These are phyloP conservation scores for Elysia chlorotica DNA, from an alignment of 1,140 invertebrate genomes.

Conservation along the genomic window DNA sequence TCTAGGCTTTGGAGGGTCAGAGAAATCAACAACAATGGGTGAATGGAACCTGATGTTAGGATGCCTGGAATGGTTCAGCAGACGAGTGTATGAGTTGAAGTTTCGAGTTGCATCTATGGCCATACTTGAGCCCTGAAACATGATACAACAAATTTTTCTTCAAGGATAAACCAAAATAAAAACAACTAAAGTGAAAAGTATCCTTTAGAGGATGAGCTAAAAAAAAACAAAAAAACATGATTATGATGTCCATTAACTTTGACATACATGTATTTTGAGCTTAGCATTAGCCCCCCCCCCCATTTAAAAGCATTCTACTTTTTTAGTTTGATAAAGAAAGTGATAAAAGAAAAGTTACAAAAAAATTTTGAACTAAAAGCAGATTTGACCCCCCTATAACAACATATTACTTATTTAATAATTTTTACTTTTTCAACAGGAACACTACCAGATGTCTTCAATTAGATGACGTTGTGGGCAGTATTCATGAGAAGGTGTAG, in stretches of 20 bases:
- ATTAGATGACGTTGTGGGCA: background rate
- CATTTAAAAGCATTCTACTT: no score
- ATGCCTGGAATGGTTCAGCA: constrained; percentile 12
- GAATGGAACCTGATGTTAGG: constrained; percentile 19
- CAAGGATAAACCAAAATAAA: background rate
- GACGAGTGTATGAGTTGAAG: background rate
- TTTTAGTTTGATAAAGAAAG: no score
- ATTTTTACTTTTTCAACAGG: no score
- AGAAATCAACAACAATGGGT: constrained; percentile 2
- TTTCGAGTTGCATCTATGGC: constrained; percentile 12
- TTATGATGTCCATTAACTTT: no score
- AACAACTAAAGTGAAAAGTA: background rate
- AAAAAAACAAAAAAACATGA: background rate
- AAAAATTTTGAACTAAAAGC: no score
- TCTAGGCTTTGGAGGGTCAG: background rate
- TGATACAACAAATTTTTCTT: background rate
- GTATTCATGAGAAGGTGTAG: no score
- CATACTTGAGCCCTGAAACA: constrained; percentile 5
- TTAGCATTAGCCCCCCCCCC: no score
- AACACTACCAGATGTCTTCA: background rate
- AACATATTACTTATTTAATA: no score
- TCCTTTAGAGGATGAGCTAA: background rate
- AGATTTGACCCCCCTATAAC: no score
- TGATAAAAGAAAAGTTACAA: no score
- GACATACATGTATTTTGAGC: no score